These are phyloP conservation scores for Hemiscyllium ocellatum DNA, from an alignment of 2,113 vertebrate genomes.

Conservation along the genomic window DNA sequence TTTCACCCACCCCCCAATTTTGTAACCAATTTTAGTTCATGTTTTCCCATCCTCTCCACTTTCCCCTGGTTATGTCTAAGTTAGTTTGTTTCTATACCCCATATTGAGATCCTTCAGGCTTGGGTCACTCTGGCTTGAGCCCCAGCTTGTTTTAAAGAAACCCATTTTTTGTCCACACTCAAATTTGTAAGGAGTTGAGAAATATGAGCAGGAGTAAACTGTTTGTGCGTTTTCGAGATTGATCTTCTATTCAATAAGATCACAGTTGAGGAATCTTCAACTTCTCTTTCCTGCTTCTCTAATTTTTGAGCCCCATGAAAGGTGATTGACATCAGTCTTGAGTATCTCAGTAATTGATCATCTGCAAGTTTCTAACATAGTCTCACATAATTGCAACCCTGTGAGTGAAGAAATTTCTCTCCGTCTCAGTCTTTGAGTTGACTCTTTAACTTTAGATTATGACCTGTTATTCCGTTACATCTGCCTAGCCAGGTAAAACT, in stretches of 20 bases:
- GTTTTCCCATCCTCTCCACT: not conserved
- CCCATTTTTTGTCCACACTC: not conserved
- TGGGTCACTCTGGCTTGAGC: not conserved
- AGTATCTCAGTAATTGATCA: not conserved
- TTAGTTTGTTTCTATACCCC: not conserved
- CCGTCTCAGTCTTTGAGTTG: not conserved
- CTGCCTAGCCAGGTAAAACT: not conserved
- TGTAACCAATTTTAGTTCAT: not conserved
- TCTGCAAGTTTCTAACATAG: not conserved
- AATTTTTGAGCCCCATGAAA: not conserved
- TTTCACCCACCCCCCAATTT: not conserved
- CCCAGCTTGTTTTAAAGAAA: not conserved
- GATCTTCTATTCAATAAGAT: not conserved
- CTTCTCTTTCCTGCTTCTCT: not conserved
- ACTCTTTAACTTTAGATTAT: not conserved
- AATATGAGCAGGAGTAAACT: not conserved
- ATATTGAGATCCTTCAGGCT: not conserved
- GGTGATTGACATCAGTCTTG: not conserved
- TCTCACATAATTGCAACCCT: no score
- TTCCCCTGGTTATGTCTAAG: not conserved
- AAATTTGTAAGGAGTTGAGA: not conserved
- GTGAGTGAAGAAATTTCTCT: not conserved
- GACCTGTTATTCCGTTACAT: not conserved
- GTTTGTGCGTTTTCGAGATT: not conserved
- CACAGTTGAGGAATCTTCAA: not conserved